Evolutionary conservation across 2,113 vertebrate genomes (phyloP), one percentile per base, ranked within the genome.

Genomic region (Megaptera novaeangliae): DNA sequence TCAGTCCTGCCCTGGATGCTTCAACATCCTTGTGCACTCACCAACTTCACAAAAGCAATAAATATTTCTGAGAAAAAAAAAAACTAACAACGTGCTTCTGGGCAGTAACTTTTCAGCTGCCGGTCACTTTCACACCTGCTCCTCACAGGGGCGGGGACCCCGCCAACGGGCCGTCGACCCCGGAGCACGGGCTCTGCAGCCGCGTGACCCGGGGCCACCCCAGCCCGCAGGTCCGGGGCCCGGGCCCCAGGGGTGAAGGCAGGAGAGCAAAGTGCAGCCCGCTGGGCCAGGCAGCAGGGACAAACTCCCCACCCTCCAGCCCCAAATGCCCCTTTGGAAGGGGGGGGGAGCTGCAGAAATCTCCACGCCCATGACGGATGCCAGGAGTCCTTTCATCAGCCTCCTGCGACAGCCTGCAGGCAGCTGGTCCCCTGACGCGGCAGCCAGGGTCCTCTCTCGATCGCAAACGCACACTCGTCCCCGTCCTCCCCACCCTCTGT

Each of bases 391-490:
- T 93, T 87, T 64, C 1, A 0, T 88, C 49, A 83, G 59, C 64
- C 82, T 92, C 23, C 74, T 46, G 3, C 4, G 8, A 8, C 55
- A 91, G 52, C 85, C 82, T 2, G 36, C 8, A 78, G 31, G 59
- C 39, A 69, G 36, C 6, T 86, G 85, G 41, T 39, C 78, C 36
- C 81, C 23, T 81, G 29, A 52, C 1, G 1, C 0, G 5, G 71
- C 91, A 41, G 91, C 63, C 91, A 52, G 17, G 44, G 93, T 78
- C 90, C 96, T 91, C 97, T n/a, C 78, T 80, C 59, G 15, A 39
- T 68, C 14, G 31, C 77, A 61, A 2, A 69, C 4, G 82, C 72
- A 23, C 91, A 80, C 81, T n/a, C 1, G 4, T 93, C 46, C 64
- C 93, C 77, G 52, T 31, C 7, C 5, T 44, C 4, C 82, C 63